Evolutionary conservation across 2,797 vertebrate genomes (phyloP), one percentile per base, ranked within the genome.

Genomic region (Dermochelys coriacea): DNA sequence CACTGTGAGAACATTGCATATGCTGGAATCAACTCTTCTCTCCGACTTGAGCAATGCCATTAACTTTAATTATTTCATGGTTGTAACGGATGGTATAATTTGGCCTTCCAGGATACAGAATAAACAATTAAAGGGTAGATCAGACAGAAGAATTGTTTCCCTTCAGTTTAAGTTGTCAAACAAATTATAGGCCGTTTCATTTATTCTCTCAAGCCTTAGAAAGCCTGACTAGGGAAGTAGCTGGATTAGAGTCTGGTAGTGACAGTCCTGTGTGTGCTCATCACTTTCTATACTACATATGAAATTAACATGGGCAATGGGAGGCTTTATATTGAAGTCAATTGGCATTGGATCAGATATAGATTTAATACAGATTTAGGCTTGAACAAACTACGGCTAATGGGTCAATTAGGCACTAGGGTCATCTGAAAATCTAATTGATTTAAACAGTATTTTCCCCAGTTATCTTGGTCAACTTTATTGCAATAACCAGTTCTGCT

Each of bases 31-130:
- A 92, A 94, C 75, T 79, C 52, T 68, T 27, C n/a, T 84, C 83
- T 96, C 85, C 96, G 85, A 93, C 52, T 82, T 64, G 61, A 95
- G 77, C 18, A 95, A 92, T 81, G 89, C 90, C 55, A 93, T 95
- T 96, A 94, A 90, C 81, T 97, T 91, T 94, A 95, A 94, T 97
- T 96, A 90, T 95, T 57, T 64, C 88, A 1, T 54, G 77, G 47
- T 88, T 85, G 87, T 95, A 95, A 95, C 85, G 64, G 90, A 96
- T 91, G 89, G 57, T 54, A 55, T 96, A 94, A 96, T 96, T 93
- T 94, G n/a, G 50, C 5, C 81, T 25, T 79, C 50, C 31, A 81
- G 90, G 86, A 86, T 90, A 64, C 1, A 64, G 84, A 89, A 71
- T 84, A 34, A 47, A 54, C 88, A 91, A 85, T 95, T 90, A 95